Evolutionary conservation across 1,140 invertebrate genomes (phyloP), one percentile per base, ranked within the genome.

Genomic region (Drosophila pectinifera): DNA sequence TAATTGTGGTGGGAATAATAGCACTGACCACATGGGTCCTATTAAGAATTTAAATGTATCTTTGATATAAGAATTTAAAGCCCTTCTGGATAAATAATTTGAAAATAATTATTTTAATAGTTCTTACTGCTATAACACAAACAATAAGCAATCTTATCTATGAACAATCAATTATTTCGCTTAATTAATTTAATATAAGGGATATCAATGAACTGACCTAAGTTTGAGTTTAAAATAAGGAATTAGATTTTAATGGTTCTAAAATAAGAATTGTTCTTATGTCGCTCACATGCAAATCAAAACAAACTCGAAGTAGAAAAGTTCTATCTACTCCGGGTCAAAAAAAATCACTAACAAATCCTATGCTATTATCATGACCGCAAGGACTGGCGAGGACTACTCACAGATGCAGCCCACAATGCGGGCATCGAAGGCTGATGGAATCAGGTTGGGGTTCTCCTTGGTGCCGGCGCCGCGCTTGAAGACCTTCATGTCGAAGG

Each of bases 331-430:
- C 1, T 38, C 5, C 14, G 5, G 4, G 5, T 4, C 3, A 0
- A 5, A 11, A 5, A 3, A 13, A 20, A 26, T 8, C 8, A 1
- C 13, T n/a, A 34, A 22, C 31, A 53, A 13, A n/a, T 6, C 13
- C 5, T 18, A 1, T n/a, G 45, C 36, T 34, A 36, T 34, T 42
- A 26, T 64, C 34, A 3, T n/a, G 7, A 16, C 34, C 58, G 0
- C 34, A 16, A 13, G 0, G 3, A 3, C 11, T 51, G 93, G 0
- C 34, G 13, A 13, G 0, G 3, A 3, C 11, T 51, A 93, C 94
- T 93, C 85, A 94, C 98, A 99, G 91, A 99, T 95, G 93, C 98
- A 99, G 56, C 98, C 98, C 86, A 99, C 95, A 76, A 99, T 94
- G 83, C 98, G 95, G 70, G 96, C 96, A 73, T 98, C 95, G 82